A percentile compares a stretch with the other conserved stretches of the same genome.
These are phyloP conservation scores for Mixornis gularis DNA, from an alignment of 2,113 vertebrate species.

Conservation along the genomic window DNA sequence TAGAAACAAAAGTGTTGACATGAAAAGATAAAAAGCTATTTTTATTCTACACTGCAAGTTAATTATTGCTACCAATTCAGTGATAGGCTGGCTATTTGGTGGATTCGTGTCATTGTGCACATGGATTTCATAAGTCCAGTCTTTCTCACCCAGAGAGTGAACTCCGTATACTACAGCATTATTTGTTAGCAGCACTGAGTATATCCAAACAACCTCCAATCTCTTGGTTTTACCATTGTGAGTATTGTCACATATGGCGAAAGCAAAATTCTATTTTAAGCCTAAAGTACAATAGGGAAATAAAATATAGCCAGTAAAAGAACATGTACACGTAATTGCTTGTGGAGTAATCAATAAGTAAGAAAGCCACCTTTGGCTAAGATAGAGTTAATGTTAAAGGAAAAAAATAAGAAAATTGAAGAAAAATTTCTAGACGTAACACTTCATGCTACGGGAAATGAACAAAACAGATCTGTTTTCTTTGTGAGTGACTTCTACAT, in stretches of 20 bases:
- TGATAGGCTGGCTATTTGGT: not conserved
- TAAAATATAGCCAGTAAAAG: not conserved
- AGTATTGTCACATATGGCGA: not conserved
- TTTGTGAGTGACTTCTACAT: not conserved
- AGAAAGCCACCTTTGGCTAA: not conserved
- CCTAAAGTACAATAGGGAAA: not conserved
- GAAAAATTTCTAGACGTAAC: not conserved
- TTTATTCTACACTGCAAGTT: not conserved
- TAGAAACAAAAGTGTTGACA: not conserved
- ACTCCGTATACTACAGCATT: not conserved
- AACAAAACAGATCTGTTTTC: not conserved
- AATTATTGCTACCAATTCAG: not conserved
- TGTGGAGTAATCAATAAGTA: not conserved
- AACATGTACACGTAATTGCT: accelerated
- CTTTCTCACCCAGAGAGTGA: not conserved
- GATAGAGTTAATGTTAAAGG: not conserved
- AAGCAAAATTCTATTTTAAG: not conserved
- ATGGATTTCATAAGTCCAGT: not conserved
- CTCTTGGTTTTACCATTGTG: not conserved
- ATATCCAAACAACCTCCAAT: not conserved
- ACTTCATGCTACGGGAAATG: not conserved
- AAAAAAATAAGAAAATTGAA: not conserved
- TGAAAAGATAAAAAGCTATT: not conserved
- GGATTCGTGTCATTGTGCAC: not conserved
- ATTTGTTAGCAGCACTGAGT: not conserved